Evolutionary conservation across 2,113 vertebrate genomes (phyloP), one percentile per base, ranked within the genome.

Genomic region (Lycocorax pyrrhopterus): DNA sequence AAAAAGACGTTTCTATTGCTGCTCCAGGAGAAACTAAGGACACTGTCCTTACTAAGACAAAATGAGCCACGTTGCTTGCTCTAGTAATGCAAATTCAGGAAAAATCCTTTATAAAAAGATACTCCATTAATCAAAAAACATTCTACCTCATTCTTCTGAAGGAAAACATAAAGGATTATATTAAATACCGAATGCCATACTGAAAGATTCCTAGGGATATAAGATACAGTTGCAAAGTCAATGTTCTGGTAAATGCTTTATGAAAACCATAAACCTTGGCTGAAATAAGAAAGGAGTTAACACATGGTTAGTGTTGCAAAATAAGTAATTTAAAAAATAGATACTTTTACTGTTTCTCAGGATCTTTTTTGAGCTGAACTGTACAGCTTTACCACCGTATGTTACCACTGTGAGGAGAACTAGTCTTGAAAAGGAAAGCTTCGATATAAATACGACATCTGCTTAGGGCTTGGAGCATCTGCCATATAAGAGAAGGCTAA

Each of bases 251-350:
- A 93, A 56, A 58, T 15, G 27, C 39, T 66, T 71, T 52, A 78
- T 17, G 41, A 86, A 94, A 95, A 46, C 16, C 20, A 74, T 68
- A 76, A 67, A 37, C 33, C 49, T 37, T 33, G 22, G 44, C 22
- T 72, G 62, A 86, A 87, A 53, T 68, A 83, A 74, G 17, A 91
- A 80, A 29, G 59, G 52, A 88, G 6, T 11, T 69, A 91, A 43
- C 9, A 66, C 0, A 9, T 2, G 1, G 2, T 6, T 47, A 64
- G 9, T 18, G 20, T 19, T 4, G 2, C 59, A 63, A 88, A 90
- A 63, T 15, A 68, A 75, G 17, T 52, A 16, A 52, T 59, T 63
- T 7, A 9, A 20, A 26, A 51, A 44, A 25, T 1, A 73, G 3
- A 51, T 49, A 0, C 33, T 33, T 78, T 66, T 75, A 60, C 39